Evolutionary conservation across 2,888 invertebrate species (phyloP), one percentile per base, ranked within the genome.

Genomic region (Hirtodrosophila histrioides): DNA sequence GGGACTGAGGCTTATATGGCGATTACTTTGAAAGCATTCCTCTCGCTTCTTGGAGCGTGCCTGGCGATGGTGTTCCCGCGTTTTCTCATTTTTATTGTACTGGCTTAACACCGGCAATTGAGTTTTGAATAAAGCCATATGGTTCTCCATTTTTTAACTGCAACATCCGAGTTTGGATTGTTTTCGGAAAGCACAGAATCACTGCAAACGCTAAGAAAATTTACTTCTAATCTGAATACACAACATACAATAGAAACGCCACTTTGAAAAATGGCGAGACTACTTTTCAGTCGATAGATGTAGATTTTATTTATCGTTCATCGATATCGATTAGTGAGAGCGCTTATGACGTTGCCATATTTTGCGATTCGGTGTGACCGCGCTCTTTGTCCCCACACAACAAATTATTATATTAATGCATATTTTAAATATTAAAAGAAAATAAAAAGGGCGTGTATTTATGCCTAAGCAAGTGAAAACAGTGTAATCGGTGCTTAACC

Each of bases 41-140:
- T 66, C 75, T 10, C 89, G 76, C 4, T 76, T 61, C 35, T 87
- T 76, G 46, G 54, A 54, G n/a, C 89, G 79, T 39, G 62, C 69
- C 5, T 69, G 73, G 44, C 67, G 69, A 9, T 72, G 76, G 0
- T 35, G 50, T 7, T 85, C 69, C 0, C 90, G 86, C 43, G 81
- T 86, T 3, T 64, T 17, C 17, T 68, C 53, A 40, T 49, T 70
- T 36, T 78, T 68, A 36, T 83, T 63, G 1, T 58, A 71, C 3
- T 77, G 75, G 10, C 71, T 82, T 9, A 74, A 27, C 4, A 12
- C 49, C 24, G 58, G 10, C 3, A 58, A 43, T 7, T 70, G 53
- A 4, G 68, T 41, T 3, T 87, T 85, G 31, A 66, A 82, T 12
- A 87, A 43, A 0, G 37, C 31, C 36, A 69, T 75, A 39, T 61